A percentile compares a stretch with the other conserved stretches of the same genome.
phyloP scores from a whole-genome alignment of 2,113 vertebrate genomes.

The Prolemur simus region DNA sequence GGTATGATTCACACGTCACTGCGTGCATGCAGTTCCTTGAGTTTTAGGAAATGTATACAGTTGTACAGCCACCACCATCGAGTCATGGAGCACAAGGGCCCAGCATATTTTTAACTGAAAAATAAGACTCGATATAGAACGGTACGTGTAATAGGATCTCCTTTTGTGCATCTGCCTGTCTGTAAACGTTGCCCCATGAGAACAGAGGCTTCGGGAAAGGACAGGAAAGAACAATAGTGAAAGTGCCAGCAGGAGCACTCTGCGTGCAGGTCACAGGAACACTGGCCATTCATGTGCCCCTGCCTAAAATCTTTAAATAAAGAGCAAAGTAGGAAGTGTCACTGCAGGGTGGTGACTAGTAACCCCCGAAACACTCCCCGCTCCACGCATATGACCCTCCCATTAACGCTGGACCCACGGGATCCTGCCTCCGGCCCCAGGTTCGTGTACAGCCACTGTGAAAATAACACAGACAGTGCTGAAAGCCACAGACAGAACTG shows the following conservation, averaged over 20 bases:
- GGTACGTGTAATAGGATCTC: fast-evolving
- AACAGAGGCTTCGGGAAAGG: neutral
- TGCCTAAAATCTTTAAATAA: neutral
- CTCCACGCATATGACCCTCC: too few species aligned
- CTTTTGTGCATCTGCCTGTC: neutral
- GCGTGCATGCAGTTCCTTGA: fast-evolving
- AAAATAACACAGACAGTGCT: neutral
- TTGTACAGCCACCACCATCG: neutral
- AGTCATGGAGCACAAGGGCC: neutral
- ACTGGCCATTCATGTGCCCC: neutral
- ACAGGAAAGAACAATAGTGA: neutral
- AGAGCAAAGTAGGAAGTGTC: neutral
- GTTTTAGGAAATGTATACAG: neutral
- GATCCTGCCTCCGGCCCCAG: neutral
- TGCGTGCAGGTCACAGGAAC: neutral
- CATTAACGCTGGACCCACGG: neutral
- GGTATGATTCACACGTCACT: fast-evolving
- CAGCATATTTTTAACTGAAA: neutral
- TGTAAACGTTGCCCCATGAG: fast-evolving
- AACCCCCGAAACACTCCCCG: too few species aligned
- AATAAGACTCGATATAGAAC: neutral
- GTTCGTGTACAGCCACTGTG: fast-evolving
- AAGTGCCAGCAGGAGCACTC: neutral
- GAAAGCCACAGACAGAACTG: too few species aligned
- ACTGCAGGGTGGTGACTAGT: neutral